Evolutionary conservation across 2,888 invertebrate species (phyloP).

Genomic region (Trisateles emortualis): DNA sequence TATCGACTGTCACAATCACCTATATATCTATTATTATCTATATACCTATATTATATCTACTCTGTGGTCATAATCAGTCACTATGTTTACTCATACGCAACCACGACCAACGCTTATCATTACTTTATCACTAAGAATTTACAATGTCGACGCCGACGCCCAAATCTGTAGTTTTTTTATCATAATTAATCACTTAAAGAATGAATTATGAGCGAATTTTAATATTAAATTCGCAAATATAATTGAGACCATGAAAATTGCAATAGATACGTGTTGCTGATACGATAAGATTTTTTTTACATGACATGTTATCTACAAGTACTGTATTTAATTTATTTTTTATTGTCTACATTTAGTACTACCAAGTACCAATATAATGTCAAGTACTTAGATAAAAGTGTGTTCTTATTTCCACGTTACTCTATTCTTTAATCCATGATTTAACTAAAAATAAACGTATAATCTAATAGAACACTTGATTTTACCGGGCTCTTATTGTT

Average conservation of each 20-base stretch:
- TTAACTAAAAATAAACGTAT: too few species aligned
- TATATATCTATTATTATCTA: slow-evolving; percentile 3
- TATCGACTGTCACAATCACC: slow-evolving; percentile 24
- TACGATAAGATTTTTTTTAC: slow-evolving; percentile 9
- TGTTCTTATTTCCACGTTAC: too few species aligned
- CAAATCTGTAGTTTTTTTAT: slow-evolving; percentile 14
- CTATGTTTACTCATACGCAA: slow-evolving; percentile 26
- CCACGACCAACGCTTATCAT: slow-evolving; percentile 15
- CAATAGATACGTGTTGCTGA: slow-evolving; percentile 17
- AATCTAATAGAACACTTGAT: too few species aligned
- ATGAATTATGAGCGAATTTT: slow-evolving; percentile 9
- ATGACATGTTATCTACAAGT: slow-evolving; percentile 5
- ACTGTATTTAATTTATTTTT: slow-evolving; percentile 8
- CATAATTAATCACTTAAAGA: slow-evolving; percentile 12
- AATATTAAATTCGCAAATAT: slow-evolving; percentile 13
- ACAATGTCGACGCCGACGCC: slow-evolving; percentile 10
- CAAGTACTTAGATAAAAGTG: neutral
- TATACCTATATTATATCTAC: too few species aligned
- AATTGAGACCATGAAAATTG: slow-evolving; percentile 23
- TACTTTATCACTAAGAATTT: slow-evolving; percentile 24
- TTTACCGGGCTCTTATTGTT: too few species aligned
- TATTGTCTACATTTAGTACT: neutral
- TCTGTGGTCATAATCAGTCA: slow-evolving; percentile 14
- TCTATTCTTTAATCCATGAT: too few species aligned
- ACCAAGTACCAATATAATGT: neutral